Conservation (phyloP, 2,888 invertebrate species). For the Bimastos eiseni region DNA sequence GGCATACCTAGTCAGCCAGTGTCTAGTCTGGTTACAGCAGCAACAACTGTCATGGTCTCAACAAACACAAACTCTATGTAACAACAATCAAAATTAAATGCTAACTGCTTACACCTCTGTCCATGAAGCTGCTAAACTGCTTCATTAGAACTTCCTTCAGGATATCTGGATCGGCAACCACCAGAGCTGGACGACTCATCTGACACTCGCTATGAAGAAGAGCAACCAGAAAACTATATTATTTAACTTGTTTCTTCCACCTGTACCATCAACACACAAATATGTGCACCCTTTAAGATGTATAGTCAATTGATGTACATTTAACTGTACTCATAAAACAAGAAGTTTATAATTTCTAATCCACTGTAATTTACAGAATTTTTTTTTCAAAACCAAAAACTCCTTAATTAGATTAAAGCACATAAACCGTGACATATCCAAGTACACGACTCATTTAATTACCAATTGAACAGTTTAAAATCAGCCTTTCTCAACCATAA, state of each 20-base stretch:
- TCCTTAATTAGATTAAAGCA: background rate
- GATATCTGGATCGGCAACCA: slow-evolving; percentile 26
- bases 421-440: background rate
- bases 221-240: background rate
- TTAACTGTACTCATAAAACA: background rate
- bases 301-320: background rate
- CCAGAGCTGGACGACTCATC: background rate
- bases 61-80: too few species aligned
- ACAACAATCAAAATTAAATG: background rate
- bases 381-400: background rate
- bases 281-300: background rate
- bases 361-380: background rate
- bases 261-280: background rate
- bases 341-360: background rate
- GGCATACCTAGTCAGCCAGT: too few species aligned
- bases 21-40: too few species aligned
- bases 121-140: slow-evolving; percentile 26
- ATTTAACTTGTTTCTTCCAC: background rate
- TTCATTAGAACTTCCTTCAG: slow-evolving; percentile 26
- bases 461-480: too few species aligned
- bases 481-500: background rate
- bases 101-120: slow-evolving; percentile 10
- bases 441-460: background rate
- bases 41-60: too few species aligned
- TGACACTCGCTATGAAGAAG: background rate